These are phyloP conservation scores for Colostygia pectinataria DNA, from an alignment of 2,888 invertebrate species.

Conservation along the genomic window DNA sequence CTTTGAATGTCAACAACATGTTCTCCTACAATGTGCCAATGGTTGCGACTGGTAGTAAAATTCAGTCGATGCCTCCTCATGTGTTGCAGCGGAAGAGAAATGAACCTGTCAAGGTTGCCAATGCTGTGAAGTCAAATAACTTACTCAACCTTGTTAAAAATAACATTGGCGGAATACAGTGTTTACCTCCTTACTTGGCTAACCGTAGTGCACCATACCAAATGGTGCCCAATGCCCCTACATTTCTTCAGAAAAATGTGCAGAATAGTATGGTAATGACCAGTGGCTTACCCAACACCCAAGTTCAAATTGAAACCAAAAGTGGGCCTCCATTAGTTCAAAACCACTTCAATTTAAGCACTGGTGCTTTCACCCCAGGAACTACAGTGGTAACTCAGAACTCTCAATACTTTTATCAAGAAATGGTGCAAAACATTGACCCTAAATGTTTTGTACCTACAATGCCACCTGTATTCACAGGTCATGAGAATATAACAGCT, in stretches of 20 bases:
- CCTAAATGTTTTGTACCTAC: slow-evolving; percentile 70
- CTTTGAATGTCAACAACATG: slow-evolving; percentile 55
- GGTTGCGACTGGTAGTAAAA: slow-evolving; percentile 48
- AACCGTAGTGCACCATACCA: slow-evolving; percentile 18
- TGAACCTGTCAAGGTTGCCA: slow-evolving; percentile 63
- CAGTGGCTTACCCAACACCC: slow-evolving; percentile 55
- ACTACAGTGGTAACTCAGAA: slow-evolving; percentile 76
- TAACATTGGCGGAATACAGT: slow-evolving; percentile 59
- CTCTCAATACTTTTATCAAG: slow-evolving; percentile 76
- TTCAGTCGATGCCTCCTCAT: slow-evolving; percentile 46
- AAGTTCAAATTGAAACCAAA: slow-evolving; percentile 58
- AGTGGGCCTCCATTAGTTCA: slow-evolving; percentile 47
- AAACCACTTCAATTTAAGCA: slow-evolving; percentile 60
- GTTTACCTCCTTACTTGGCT: slow-evolving; percentile 51
- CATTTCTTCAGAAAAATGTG: slow-evolving; percentile 73
- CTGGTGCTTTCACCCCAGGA: slow-evolving; percentile 62
- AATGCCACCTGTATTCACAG: slow-evolving; percentile 61
- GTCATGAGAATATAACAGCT: slow-evolving; percentile 59
- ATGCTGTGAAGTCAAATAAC: slow-evolving; percentile 58
- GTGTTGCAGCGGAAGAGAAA: slow-evolving; percentile 49
- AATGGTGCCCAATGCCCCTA: slow-evolving; percentile 60
- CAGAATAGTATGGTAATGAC: slow-evolving; percentile 72
- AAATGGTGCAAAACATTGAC: slow-evolving; percentile 74
- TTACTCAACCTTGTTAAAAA: slow-evolving; percentile 60
- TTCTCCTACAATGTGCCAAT: slow-evolving; percentile 58